Percentiles rank a stretch among this genome's conserved stretches.
phyloP scores from a whole-genome alignment of 2,888 invertebrate genomes.

The Nephrotoma flavescens region DNA sequence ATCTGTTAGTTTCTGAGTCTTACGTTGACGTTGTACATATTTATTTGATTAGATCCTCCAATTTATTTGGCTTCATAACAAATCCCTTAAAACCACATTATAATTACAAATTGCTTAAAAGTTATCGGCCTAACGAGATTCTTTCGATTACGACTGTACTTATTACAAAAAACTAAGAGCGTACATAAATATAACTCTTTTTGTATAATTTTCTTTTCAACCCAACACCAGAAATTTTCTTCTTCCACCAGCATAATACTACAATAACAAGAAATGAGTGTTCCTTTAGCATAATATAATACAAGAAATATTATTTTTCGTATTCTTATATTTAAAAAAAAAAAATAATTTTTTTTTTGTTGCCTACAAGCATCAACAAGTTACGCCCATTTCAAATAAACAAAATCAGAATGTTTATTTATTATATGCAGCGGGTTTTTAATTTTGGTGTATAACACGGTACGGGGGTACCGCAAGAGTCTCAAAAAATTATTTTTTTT shows the following conservation, averaged over 20 bases:
- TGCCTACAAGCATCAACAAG: constrained; percentile 14
- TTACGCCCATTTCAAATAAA: constrained; percentile 12
- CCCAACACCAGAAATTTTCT: neutral
- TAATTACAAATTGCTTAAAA: no score
- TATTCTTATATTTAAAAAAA: neutral
- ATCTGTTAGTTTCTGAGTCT: no score
- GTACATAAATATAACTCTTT: neutral
- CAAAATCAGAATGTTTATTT: neutral
- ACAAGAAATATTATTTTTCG: neutral
- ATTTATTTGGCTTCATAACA: no score
- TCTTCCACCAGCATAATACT: neutral
- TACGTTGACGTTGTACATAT: no score
- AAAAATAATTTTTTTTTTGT: neutral
- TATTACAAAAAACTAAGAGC: neutral
- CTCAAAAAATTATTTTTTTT: neutral
- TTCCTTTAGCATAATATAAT: neutral
- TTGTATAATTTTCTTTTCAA: neutral
- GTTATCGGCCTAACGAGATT: neutral
- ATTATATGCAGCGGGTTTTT: neutral
- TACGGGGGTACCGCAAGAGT: neutral
- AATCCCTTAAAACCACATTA: no score
- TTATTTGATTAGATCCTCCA: no score
- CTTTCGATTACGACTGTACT: neutral
- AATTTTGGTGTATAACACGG: neutral
- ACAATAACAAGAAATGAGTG: neutral